Conservation (phyloP, 2,797 vertebrate species). For the Botia kubotai region DNA sequence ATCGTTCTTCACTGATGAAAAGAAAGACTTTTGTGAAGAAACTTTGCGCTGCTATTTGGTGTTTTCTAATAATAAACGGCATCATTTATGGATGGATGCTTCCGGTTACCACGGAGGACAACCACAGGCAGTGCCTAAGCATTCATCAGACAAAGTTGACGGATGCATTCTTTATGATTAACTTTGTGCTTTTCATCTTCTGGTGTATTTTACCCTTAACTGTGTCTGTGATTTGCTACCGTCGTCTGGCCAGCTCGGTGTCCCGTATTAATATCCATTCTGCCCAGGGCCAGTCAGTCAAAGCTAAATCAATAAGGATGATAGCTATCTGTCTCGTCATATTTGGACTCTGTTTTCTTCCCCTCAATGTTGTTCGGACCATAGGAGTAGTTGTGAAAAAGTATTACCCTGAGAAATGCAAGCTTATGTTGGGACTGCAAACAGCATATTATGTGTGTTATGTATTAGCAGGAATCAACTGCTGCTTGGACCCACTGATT, state of each 20-base stretch:
- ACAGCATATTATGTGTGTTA: constrained; percentile 68
- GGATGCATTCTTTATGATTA: constrained; percentile 69
- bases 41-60: constrained; percentile 71
- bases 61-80: constrained; percentile 58
- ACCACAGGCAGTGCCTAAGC: constrained; percentile 53
- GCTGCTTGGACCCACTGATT: constrained; percentile 74
- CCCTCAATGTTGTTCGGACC: constrained; percentile 72
- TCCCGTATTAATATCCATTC: constrained; percentile 67
- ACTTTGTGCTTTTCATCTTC: constrained; percentile 63
- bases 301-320: constrained; percentile 74
- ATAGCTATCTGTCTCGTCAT: constrained; percentile 71
- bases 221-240: constrained; percentile 67
- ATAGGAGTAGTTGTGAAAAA: constrained; percentile 62
- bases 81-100: background rate
- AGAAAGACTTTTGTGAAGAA: constrained; percentile 70
- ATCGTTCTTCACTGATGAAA: constrained; percentile 67
- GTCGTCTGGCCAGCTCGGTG: constrained; percentile 66
- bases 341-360: constrained; percentile 75
- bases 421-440: constrained; percentile 58
- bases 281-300: constrained; percentile 67
- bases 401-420: constrained; percentile 58
- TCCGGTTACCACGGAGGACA: background rate
- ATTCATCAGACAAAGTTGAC: constrained; percentile 68
- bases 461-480: constrained; percentile 72
- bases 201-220: constrained; percentile 74